Conservation (phyloP, 2,888 invertebrate genomes). For the Philaethria dido region DNA sequence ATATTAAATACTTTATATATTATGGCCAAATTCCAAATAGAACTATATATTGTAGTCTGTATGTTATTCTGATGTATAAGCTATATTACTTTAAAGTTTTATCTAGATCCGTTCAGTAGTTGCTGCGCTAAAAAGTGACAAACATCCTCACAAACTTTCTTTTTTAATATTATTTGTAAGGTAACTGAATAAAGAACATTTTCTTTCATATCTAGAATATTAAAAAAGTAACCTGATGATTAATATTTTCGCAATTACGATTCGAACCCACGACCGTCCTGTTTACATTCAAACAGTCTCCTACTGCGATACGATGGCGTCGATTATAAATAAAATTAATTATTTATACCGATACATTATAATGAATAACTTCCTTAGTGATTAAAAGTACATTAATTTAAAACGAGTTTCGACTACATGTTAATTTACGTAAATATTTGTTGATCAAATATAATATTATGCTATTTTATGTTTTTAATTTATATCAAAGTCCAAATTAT, state of each 20-base stretch:
- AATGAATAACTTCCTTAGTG: conserved; percentile 14
- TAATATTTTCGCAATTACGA: background rate
- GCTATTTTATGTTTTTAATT: background rate
- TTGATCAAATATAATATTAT: background rate
- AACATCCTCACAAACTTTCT: too few species aligned
- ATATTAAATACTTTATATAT: too few species aligned
- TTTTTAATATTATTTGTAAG: too few species aligned
- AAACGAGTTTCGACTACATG: conserved; percentile 7
- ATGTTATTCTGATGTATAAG: too few species aligned
- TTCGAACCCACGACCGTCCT: background rate
- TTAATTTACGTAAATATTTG: background rate
- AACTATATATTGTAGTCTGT: background rate
- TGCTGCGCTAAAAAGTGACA: too few species aligned
- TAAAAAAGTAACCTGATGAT: too few species aligned
- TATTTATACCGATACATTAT: conserved; percentile 18
- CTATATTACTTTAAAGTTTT: too few species aligned
- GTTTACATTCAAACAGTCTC: background rate
- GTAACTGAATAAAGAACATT: too few species aligned
- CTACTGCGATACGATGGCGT: background rate
- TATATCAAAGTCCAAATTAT: background rate
- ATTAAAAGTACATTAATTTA: conserved; percentile 7
- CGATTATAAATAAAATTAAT: background rate
- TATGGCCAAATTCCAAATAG: too few species aligned
- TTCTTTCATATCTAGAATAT: too few species aligned
- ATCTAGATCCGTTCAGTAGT: too few species aligned